Evolutionary conservation across 2,888 invertebrate species (phyloP).

Genomic region (Embidobia sp.): DNA sequence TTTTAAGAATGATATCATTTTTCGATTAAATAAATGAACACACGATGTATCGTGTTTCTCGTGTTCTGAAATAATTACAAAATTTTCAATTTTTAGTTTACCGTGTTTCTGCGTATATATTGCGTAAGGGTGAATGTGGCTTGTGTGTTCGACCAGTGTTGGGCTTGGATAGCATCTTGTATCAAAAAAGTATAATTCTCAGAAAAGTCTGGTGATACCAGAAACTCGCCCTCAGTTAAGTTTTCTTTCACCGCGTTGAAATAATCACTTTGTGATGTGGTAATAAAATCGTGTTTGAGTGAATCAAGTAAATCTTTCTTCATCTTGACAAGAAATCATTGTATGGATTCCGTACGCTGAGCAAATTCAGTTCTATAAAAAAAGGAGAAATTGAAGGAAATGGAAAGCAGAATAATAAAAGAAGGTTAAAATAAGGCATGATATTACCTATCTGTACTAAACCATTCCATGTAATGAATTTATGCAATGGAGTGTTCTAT

Average conservation of each 20-base stretch:
- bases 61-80: slow-evolving; percentile 18
- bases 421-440: neutral
- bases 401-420: too few species aligned
- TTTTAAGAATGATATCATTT: slow-evolving; percentile 7
- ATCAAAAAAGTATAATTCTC: slow-evolving; percentile 32
- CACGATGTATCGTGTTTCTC: slow-evolving; percentile 13
- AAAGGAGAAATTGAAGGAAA: neutral
- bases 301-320: slow-evolving; percentile 1
- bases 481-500: neutral
- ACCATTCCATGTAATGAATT: slow-evolving; percentile 4
- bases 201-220: slow-evolving; percentile 12
- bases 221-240: slow-evolving; percentile 8
- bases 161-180: slow-evolving; percentile 28
- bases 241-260: neutral
- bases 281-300: slow-evolving; percentile 15
- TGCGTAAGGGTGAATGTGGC: slow-evolving; percentile 20
- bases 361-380: neutral
- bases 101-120: slow-evolving; percentile 11
- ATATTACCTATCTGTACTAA: slow-evolving; percentile 11
- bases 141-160: slow-evolving; percentile 24
- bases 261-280: neutral
- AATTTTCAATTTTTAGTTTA: slow-evolving; percentile 8
- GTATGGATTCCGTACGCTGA: neutral
- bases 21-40: slow-evolving; percentile 28
- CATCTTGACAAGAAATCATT: neutral